These are phyloP conservation scores for Aphelenchoides fujianensis DNA, from an alignment of 1,140 invertebrate species.

Conservation along the genomic window DNA sequence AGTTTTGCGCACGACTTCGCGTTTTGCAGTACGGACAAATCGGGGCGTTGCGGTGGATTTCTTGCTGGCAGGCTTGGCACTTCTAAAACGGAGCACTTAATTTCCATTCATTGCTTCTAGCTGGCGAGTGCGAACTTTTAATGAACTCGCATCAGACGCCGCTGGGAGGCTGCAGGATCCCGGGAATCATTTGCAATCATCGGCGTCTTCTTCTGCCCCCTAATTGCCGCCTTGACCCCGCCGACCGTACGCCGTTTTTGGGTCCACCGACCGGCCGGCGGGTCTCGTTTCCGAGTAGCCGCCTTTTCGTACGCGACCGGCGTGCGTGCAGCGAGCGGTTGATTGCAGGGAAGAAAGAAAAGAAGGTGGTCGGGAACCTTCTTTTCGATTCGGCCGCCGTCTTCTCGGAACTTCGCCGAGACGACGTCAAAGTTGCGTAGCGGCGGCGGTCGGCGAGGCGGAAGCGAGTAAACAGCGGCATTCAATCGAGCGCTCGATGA, in stretches of 20 bases:
- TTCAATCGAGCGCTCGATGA: too few relatives aligned
- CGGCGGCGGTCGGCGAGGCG: too few relatives aligned
- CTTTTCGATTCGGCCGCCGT: too few relatives aligned
- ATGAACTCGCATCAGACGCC: neutral
- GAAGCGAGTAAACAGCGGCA: too few relatives aligned
- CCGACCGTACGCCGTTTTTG: neutral
- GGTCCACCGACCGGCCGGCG: neutral
- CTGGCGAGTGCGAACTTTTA: neutral
- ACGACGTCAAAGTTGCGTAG: too few relatives aligned
- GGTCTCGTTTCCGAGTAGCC: too few relatives aligned
- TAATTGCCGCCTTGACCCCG: neutral
- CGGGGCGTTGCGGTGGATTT: conserved; percentile 95
- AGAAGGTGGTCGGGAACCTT: too few relatives aligned
- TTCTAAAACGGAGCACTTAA: conserved; percentile 66
- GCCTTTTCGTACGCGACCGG: too few relatives aligned
- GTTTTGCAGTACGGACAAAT: conserved; percentile 92
- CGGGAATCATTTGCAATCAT: neutral
- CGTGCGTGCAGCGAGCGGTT: too few relatives aligned
- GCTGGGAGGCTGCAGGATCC: neutral
- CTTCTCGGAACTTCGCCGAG: too few relatives aligned
- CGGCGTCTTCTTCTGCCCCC: neutral
- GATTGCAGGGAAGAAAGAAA: too few relatives aligned
- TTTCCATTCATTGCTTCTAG: neutral
- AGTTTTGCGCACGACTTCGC: neutral
- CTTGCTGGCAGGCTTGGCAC: conserved; percentile 94